phyloP scores from a whole-genome alignment of 2,113 vertebrate species.

The Azemiops feae region DNA sequence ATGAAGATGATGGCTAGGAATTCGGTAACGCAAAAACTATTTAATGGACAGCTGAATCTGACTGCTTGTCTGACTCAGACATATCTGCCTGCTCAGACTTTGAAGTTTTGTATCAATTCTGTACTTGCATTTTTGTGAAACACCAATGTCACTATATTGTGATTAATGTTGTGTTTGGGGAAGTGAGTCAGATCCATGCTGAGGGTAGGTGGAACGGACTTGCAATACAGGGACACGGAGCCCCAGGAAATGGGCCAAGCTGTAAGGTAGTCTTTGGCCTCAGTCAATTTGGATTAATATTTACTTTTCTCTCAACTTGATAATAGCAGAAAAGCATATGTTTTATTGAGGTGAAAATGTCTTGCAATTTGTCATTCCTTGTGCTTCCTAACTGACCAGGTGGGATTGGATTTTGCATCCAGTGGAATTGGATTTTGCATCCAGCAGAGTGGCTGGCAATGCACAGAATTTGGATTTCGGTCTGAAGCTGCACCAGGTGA shows the following conservation, averaged over 20 bases:
- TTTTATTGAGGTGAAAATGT: background rate
- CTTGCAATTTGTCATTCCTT: background rate
- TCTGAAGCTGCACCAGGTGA: background rate
- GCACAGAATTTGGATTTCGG: background rate
- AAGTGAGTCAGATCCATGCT: background rate
- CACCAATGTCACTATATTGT: background rate
- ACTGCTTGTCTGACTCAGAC: background rate
- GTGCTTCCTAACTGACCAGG: background rate
- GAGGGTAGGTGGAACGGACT: background rate
- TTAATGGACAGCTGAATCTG: background rate
- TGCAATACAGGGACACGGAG: background rate
- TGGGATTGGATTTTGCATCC: background rate
- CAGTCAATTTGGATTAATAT: background rate
- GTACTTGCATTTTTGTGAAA: background rate
- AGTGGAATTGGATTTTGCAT: background rate
- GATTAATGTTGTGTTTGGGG: background rate
- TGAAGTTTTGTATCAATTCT: background rate
- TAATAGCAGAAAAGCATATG: background rate
- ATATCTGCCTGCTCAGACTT: background rate
- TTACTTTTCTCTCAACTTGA: background rate
- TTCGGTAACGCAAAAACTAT: background rate
- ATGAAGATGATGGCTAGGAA: background rate
- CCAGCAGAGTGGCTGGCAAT: background rate
- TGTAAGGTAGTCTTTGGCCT: background rate
- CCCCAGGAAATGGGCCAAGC: background rate